Conservation (phyloP, 2,797 vertebrate species). For the Chiroxiphia lanceolata region DNA sequence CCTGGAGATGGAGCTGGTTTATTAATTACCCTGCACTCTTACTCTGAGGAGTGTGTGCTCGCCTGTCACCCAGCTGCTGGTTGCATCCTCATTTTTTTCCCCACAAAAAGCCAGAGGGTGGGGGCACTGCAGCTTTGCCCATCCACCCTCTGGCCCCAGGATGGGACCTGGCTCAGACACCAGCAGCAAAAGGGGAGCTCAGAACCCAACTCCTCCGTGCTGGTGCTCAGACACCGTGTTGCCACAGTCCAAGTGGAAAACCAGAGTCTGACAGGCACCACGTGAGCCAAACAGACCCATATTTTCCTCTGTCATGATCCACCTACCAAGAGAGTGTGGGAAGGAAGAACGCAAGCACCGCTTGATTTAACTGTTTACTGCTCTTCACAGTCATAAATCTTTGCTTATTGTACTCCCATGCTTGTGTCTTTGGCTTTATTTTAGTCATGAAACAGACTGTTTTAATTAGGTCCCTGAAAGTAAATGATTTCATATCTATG, state of each 20-base stretch:
- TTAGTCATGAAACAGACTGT: not conserved
- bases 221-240: not conserved
- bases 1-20: not conserved
- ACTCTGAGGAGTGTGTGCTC: not conserved
- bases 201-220: not conserved
- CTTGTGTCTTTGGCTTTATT: not conserved
- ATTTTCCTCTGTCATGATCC: not conserved
- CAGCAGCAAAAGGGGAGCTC: not conserved
- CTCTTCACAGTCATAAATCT: not conserved
- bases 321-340: not conserved
- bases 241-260: rapidly evolving
- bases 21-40: not conserved
- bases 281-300: not conserved
- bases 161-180: not conserved
- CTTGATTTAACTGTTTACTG: not conserved
- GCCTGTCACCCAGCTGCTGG: not conserved
- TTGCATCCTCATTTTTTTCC: not conserved
- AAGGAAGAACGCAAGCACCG: not conserved
- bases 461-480: not conserved
- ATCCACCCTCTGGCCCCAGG: not conserved
- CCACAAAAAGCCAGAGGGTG: not conserved
- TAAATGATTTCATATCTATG: not conserved
- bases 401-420: not conserved
- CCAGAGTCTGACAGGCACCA: not conserved
- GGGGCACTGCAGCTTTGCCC: not conserved